Evolutionary conservation across 2,888 invertebrate genomes (phyloP), one percentile per base, ranked within the genome.

Genomic region (Platyscelio sp.): DNA sequence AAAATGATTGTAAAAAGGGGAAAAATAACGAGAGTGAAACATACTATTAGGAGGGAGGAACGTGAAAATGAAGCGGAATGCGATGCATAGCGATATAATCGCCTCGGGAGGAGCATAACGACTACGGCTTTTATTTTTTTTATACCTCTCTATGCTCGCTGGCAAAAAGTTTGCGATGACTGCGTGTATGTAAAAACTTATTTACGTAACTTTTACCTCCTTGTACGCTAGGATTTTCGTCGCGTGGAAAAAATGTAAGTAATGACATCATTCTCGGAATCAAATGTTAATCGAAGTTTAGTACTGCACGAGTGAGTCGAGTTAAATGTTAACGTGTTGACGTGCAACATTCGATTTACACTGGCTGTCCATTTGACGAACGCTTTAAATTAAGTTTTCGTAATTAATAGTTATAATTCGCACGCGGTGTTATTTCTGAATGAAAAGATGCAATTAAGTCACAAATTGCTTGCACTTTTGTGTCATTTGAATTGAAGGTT

Each of bases 1-100:
- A 71, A 80, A 80, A 84, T 76, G 60, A 76, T 58, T 49, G 27
- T 6, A 72, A 72, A 54, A 83, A 71, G 58, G 20, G 18, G 60
- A 77, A 74, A 71, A 80, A 80, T 76, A 79, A 58, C 33, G 70
- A 51, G 77, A 80, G 54, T 72, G 72, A 71, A 84, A 84, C 80
- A 72, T 80, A 72, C 61, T 40, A 84, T 80, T 80, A 80, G 76
- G 72, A 60, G 77, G 70, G 33, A 67, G 80, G 51, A 80, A 80
- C 76, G 72, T 56, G 77, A 80, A 84, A 84, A 80, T 80, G 60
- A 80, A 84, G 56, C 71, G 68, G 61, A 80, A 84, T 72, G 75
- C 79, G 75, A 78, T 78, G 79, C 79, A 83, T 77, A 79, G 63
- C 79, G 84, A 84, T 80, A 72, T 74, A 80, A 84, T 77, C 80